A percentile compares a stretch with the other conserved stretches of the same genome.
phyloP scores from a whole-genome alignment of 2,888 invertebrate species.

The Drosophila pseudotalamancana region DNA sequence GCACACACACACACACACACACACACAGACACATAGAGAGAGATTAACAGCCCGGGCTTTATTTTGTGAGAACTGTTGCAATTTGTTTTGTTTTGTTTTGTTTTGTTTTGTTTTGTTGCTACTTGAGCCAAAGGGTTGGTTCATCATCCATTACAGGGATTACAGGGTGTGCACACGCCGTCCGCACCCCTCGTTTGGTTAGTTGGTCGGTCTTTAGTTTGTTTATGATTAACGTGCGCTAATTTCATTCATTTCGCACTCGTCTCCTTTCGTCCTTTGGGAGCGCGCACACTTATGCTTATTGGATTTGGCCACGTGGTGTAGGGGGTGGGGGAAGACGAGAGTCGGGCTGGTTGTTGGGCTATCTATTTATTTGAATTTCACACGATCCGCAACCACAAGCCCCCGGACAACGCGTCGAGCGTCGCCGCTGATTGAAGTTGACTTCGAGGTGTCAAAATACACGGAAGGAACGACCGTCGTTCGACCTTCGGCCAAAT shows the following conservation, averaged over 20 bases:
- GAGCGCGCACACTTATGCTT: constrained; percentile 68
- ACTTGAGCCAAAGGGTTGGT: constrained; percentile 59
- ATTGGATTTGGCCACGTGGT: constrained; percentile 57
- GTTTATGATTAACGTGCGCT: constrained; percentile 79
- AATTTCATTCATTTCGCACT: constrained; percentile 77
- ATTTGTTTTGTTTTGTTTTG: constrained; percentile 56
- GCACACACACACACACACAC: neutral
- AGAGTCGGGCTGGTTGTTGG: neutral
- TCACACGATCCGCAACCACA: constrained; percentile 64
- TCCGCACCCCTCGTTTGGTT: neutral
- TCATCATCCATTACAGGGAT: constrained; percentile 5
- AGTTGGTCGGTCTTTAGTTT: constrained; percentile 50
- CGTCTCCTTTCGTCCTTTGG: constrained; percentile 49
- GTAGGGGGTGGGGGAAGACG: neutral
- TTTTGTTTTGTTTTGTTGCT: neutral
- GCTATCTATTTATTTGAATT: constrained; percentile 50
- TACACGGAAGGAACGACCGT: constrained; percentile 53
- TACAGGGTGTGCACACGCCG: neutral
- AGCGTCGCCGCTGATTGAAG: constrained; percentile 47
- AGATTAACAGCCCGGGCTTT: neutral
- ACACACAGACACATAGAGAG: neutral
- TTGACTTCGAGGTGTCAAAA: constrained; percentile 75
- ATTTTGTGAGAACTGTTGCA: constrained; percentile 73
- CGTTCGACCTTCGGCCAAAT: constrained; percentile 48
- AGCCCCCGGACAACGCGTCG: constrained; percentile 22